Percentiles rank a stretch among this genome's conserved stretches.
phyloP scores from a whole-genome alignment of 37 sponge, comb jelly and placozoan species.

The Crambe crambe region DNA sequence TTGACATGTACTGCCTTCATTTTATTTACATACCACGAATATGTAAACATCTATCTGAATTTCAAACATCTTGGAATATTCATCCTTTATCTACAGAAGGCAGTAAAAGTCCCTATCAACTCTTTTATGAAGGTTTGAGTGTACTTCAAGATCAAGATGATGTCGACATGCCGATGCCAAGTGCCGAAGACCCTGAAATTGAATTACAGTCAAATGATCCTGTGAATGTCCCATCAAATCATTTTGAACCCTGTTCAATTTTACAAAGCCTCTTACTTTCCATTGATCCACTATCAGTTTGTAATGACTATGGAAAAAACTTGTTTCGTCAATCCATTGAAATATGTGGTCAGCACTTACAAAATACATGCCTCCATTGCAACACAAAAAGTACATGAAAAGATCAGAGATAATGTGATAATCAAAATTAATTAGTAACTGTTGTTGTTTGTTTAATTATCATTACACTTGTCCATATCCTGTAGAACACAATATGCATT shows the following conservation, averaged over 20 bases:
- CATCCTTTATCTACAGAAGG: constrained; percentile 48
- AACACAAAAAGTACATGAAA: too few relatives aligned
- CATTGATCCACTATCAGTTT: background rate
- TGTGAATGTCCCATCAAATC: constrained; percentile 3
- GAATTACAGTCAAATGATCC: background rate
- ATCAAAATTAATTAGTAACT: too few relatives aligned
- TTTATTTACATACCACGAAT: constrained; percentile 49
- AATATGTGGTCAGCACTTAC: background rate
- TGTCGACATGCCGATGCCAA: too few relatives aligned
- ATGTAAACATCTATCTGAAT: constrained; percentile 11
- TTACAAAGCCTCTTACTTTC: background rate
- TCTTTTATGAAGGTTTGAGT: constrained; percentile 20
- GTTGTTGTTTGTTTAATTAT: too few relatives aligned
- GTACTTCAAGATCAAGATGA: background rate
- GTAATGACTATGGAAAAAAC: background rate
- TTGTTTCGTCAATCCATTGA: background rate
- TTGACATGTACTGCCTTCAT: constrained; percentile 57
- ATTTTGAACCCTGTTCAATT: constrained; percentile 1
- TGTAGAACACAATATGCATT: too few relatives aligned
- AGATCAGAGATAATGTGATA: too few relatives aligned
- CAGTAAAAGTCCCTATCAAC: constrained; percentile 26
- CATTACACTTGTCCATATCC: too few relatives aligned
- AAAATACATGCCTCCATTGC: background rate
- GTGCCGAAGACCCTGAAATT: background rate
- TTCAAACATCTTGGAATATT: constrained; percentile 43